These are phyloP conservation scores for Adrianichthys oophorus DNA, from an alignment of 2,797 vertebrate species.

Conservation along the genomic window DNA sequence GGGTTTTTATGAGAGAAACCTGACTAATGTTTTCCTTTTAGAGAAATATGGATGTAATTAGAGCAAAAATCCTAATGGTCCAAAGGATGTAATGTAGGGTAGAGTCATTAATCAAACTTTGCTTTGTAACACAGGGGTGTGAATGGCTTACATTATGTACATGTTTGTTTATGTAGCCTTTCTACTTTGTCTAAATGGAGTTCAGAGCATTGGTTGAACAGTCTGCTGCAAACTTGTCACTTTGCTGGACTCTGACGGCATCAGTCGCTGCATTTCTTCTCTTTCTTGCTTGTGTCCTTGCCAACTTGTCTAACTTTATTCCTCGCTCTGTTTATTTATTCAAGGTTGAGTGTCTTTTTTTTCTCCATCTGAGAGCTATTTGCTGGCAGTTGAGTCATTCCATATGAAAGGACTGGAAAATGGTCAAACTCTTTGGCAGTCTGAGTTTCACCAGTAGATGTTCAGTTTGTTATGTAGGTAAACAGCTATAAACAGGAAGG, in stretches of 20 bases:
- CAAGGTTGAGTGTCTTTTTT: constrained; percentile 6
- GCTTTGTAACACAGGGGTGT: background rate
- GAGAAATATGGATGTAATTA: background rate
- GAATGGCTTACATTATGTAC: background rate
- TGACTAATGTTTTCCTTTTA: background rate
- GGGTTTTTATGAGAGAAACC: background rate
- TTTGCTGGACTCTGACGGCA: constrained; percentile 61
- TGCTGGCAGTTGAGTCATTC: constrained; percentile 26
- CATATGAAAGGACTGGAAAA: constrained; percentile 9
- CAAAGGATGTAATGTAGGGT: background rate
- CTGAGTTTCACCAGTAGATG: constrained; percentile 6
- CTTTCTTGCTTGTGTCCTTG: constrained; percentile 14
- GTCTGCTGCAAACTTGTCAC: background rate
- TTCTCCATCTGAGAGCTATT: constrained; percentile 15
- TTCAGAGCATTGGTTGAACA: constrained; percentile 29
- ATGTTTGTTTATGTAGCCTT: constrained; percentile 19
- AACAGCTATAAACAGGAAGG: constrained; percentile 13
- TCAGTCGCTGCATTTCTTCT: constrained; percentile 9
- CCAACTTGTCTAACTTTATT: constrained; percentile 23
- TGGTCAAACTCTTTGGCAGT: constrained; percentile 19
- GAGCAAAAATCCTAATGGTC: background rate
- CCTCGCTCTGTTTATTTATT: constrained; percentile 24
- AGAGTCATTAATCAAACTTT: background rate
- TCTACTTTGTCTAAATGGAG: constrained; percentile 63
- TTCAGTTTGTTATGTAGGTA: constrained; percentile 22